Evolutionary conservation across 2,113 vertebrate genomes (phyloP).

Genomic region (Sceloporus undulatus): DNA sequence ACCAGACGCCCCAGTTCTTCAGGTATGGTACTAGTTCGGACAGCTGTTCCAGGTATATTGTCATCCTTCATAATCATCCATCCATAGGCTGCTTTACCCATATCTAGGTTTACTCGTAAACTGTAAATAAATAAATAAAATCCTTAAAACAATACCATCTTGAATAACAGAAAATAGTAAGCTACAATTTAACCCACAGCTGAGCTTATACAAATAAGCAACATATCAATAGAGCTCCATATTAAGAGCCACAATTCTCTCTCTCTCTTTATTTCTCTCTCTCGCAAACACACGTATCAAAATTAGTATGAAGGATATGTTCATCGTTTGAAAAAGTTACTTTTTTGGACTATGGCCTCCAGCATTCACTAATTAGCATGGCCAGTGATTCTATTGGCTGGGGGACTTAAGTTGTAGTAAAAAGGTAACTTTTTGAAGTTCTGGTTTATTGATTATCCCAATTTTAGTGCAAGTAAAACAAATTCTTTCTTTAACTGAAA

Average conservation of each 20-base stretch:
- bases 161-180: conserved; percentile 33
- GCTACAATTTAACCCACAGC: conserved; percentile 14
- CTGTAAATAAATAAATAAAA: conserved; percentile 74
- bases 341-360: too few species aligned
- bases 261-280: too few species aligned
- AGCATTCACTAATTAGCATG: too few species aligned
- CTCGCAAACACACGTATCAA: too few species aligned
- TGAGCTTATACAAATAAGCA: conserved; percentile 27
- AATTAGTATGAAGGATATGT: too few species aligned
- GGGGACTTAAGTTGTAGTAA: too few species aligned
- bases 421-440: neutral
- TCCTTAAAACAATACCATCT: conserved; percentile 48
- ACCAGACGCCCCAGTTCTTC: conserved; percentile 95
- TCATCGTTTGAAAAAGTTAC: too few species aligned
- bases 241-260: neutral
- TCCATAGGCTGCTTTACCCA: conserved; percentile 97
- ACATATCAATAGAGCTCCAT: neutral
- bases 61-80: conserved; percentile 99
- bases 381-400: too few species aligned
- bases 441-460: neutral
- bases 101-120: conserved; percentile 96
- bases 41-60: conserved; percentile 95
- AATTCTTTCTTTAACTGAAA: neutral
- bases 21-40: conserved; percentile 97
- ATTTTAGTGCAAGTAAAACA: neutral